These are phyloP conservation scores for Petrocephalus zakoni DNA, from an alignment of 2,113 vertebrate species.

Conservation along the genomic window DNA sequence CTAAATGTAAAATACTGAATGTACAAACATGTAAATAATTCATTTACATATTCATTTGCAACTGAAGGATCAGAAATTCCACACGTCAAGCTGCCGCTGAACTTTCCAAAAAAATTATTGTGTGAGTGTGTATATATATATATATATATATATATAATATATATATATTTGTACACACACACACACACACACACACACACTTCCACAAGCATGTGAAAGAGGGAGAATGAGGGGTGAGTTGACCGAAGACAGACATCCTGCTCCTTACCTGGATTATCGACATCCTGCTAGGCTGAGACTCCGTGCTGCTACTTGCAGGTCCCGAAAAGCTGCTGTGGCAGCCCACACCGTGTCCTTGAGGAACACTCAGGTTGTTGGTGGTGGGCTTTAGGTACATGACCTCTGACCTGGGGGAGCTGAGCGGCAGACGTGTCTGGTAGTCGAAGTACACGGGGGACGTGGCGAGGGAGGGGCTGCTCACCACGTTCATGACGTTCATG, in stretches of 20 bases:
- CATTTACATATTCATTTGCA: not conserved
- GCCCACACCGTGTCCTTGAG: slow-evolving; percentile 89
- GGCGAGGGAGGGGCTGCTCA: slow-evolving; percentile 97
- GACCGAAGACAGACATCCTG: slow-evolving; percentile 54
- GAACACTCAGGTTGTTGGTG: slow-evolving; percentile 96
- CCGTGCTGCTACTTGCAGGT: slow-evolving; percentile 88
- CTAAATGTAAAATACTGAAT: not conserved
- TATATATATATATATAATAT: not conserved
- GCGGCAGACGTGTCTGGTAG: slow-evolving; percentile 98
- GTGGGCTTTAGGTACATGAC: slow-evolving; percentile 99
- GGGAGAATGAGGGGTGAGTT: not conserved
- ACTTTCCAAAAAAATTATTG: not conserved
- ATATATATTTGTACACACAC: not conserved
- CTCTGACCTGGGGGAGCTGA: slow-evolving; percentile 97
- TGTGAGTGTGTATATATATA: not conserved
- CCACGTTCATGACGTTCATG: slow-evolving; percentile 99
- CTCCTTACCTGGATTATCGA: slow-evolving; percentile 98
- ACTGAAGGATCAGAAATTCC: not conserved
- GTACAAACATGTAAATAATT: not conserved
- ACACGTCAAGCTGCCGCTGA: not conserved
- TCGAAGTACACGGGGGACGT: slow-evolving; percentile 99
- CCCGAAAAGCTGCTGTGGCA: slow-evolving; percentile 98
- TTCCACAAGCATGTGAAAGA: not conserved
- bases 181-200: not conserved
- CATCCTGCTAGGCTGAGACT: slow-evolving; percentile 95